Base-by-base conservation (phyloP, 2,797 vertebrate genomes). In the Dipus sagitta region DNA sequence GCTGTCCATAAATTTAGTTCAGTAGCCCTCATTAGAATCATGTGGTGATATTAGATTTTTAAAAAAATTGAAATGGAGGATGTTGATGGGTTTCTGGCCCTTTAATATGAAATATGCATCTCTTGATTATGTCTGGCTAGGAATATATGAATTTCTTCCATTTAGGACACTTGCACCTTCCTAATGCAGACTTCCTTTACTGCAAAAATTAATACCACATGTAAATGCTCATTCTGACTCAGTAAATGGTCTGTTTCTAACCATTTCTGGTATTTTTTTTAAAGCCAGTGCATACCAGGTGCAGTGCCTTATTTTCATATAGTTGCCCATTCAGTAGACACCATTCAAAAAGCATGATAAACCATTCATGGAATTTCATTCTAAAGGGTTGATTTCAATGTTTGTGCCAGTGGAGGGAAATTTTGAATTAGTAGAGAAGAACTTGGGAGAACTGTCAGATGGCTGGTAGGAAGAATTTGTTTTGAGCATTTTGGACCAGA, bases 281-380 rank as follows among this genome's bases (percentile, higher is more conserved):
- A 68, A 93, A 82, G 71, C 12, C 77, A 83, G 34, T 67, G 24
- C 75, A 86, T 70, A 71, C 32, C 30, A 96, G 84, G 80, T 90
- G 54, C 70, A 86, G 17, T 70, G 24, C 65, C 65, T 85, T 74
- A 85, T 81, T 93, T 5, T 52, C 74, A 74, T 21, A 38, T 42
- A 70, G 7, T 68, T 86, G 32, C 28, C 52, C 81, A 38, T 96
- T 95, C 94, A 93, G 32, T 32, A 92, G 75, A 84, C 13, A 52
- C 3, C 84, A 87, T 94, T 92, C 64, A 88, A 76, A 58, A 95
- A 90, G 65, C 7, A 32, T 60, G 26, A 30, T 83, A 82, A 93
- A 26, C 68, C 75, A 82, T 97, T 96, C 92, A 95, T 7, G 93
- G 38, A 96, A 96, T 95, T 90, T 65, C 24, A 94, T 83, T 94